Conservation (phyloP, 2,888 invertebrate genomes). For the Reticulitermes lucifugus region DNA sequence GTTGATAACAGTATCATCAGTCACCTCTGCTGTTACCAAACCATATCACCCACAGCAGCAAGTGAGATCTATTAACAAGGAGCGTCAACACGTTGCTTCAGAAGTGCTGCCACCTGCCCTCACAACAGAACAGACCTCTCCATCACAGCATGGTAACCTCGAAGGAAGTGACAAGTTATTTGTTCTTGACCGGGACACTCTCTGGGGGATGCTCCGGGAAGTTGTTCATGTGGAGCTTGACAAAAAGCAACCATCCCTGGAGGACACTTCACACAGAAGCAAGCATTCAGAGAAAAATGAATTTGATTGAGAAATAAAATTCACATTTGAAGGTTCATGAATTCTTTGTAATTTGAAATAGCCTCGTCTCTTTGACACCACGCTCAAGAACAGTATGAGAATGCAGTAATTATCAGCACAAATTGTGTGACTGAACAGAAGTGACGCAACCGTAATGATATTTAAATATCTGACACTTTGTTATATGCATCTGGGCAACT, state of each 20-base stretch:
- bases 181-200: slow-evolving; percentile 70
- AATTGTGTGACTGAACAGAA: too few species aligned
- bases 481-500: too few species aligned
- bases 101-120: slow-evolving; percentile 10
- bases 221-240: slow-evolving; percentile 61
- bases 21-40: background rate
- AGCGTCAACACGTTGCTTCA: slow-evolving; percentile 9
- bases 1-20: background rate
- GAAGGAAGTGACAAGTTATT: slow-evolving; percentile 62
- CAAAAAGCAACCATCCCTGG: slow-evolving; percentile 46
- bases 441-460: too few species aligned
- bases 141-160: background rate
- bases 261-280: background rate
- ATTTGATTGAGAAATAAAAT: background rate
- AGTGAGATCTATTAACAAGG: slow-evolving; percentile 23
- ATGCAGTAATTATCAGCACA: too few species aligned
- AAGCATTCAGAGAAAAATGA: background rate
- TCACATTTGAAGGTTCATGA: background rate
- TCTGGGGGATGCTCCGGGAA: slow-evolving; percentile 74
- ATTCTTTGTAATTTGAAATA: slow-evolving; percentile 8
- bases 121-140: slow-evolving; percentile 14
- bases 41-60: background rate
- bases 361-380: slow-evolving; percentile 5
- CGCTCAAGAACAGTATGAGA: background rate
- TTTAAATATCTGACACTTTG: too few species aligned